Base-by-base conservation (phyloP, 1,140 invertebrate species). In the Physella acuta region DNA sequence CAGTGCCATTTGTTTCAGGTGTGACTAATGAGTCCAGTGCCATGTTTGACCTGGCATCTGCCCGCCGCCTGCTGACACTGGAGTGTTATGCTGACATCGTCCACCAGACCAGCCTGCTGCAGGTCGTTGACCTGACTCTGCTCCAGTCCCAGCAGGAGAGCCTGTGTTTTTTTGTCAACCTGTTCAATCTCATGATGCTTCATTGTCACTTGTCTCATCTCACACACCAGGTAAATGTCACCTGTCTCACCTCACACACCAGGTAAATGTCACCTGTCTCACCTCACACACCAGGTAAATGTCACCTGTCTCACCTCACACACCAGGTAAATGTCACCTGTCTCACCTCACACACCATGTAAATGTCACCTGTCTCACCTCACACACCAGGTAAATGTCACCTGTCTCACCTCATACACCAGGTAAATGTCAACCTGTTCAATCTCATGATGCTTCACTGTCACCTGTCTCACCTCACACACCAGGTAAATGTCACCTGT, bases 401-500 rank as follows among this genome's bases (percentile, higher is more conserved):
- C n/a, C n/a, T n/a, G n/a, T n/a, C n/a, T n/a, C n/a, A n/a, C n/a
- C n/a, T n/a, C n/a, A n/a, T n/a, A n/a, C n/a, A n/a, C n/a, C n/a
- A n/a, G n/a, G n/a, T n/a, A n/a, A n/a, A n/a, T 71, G 74, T 75
- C 44, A 85, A 85, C 71, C 71, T 84, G 17, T 76, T 76, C 39
- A 84, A 82, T 64, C 65, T 85, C 37, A 78, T 85, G 75, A 74
- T 74, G 8, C 74, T 85, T 16, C 82, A 84, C 37, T 75, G 72
- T 63, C 68, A 75, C 34, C 68, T 82, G 26, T 69, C 74, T 49
- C 77, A 39, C 68, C 73, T 74, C 36, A 56, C 20, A 34, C 64
- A 36, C 64, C 72, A 26, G 52, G 52, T 63, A 24, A 49, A 70
- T 31, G 66, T 67, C 39, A 44, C 24, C 16, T 2, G 14, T n/a